Evolutionary conservation across 2,888 invertebrate genomes (phyloP), one percentile per base, ranked within the genome.

Genomic region (Furcula furcula): DNA sequence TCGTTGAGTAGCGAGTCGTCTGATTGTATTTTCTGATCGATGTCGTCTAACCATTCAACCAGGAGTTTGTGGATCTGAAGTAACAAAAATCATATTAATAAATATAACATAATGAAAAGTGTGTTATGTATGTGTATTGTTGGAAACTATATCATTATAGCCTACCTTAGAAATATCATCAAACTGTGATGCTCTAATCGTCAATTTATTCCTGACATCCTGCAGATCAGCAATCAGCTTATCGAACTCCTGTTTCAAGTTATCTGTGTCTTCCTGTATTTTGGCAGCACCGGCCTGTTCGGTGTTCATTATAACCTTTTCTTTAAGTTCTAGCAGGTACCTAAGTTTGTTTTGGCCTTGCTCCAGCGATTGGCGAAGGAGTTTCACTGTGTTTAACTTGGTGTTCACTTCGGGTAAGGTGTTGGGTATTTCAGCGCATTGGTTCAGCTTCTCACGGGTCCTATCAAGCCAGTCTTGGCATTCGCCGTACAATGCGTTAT

Each of bases 391-490:
- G 59, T 95, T 95, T 1, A 98, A 79, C 72, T 96, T 96, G 55
- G 92, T 94, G 69, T 96, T 95, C 7, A 98, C 94, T 76, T 97
- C 97, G 33, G 92, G 91, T 27, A 97, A 80, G 0, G 94, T 94
- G 55, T 94, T 94, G 0, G 96, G 95, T 44, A 95, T 93, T 60
- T 95, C 94, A 32, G 93, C 92, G 51, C 97, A 95, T 56, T 95
- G 93, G 47, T 92, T 92, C 0, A 98, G 90, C 64, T 96, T 96
- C 51, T 97, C 97, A 20, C 95, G 91, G 0, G 96, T 97, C 40
- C 95, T 92, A 55, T 97, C 96, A 14, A 98, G 93, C 97, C 98
- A 98, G 61, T 97, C 95, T 66, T 95, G 94, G 62, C 97, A 98
- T 79, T 98, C 98, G 72, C 96, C 95, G 59, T 95, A 95, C n/a